Evolutionary conservation across 2,113 vertebrate genomes (phyloP), one percentile per base, ranked within the genome.

Genomic region (Pheucticus melanocephalus): DNA sequence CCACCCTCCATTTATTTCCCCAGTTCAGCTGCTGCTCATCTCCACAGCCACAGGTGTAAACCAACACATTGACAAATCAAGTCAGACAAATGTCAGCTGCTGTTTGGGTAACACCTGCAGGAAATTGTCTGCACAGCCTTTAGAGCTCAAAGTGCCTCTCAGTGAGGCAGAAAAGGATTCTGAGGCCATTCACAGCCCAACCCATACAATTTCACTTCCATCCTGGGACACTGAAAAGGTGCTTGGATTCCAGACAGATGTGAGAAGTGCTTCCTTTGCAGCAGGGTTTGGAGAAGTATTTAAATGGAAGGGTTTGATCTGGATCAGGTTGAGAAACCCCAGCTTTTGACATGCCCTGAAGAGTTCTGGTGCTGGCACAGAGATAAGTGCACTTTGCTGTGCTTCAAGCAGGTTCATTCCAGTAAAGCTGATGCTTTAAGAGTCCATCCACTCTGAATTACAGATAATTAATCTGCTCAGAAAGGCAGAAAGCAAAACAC

Each of bases 401-500:
- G 69, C 90, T 90, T 53, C 60, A 59, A 90, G 69, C 53, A 86
- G 69, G 61, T 56, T 86, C 60, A 69, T 81, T 90, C 89, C 89
- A 87, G 95, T 59, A 84, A 94, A 95, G 72, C 78, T 6, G 13
- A 39, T 84, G 77, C 77, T 95, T 88, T 81, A 88, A 77, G 95
- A 93, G 90, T 83, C 90, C 57, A 73, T 85, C 80, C 71, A 92
- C 65, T 81, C 87, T 77, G 82, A 91, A 97, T 84, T 68, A 69
- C 50, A 81, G 65, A 70, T 81, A 87, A 97, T 97, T 97, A 92
- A 93, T 94, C 87, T 84, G 71, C 91, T 91, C 42, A 39, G 25
- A 28, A 92, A 95, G 80, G 83, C 65, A 12, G 40, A 68, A 42
- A 76, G 77, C 51, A 92, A 91, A 94, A 82, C 39, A 42, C 8